These are phyloP conservation scores for Catostylus mosaicus DNA, from an alignment of 30 jellyfish, hydroid and myxozoan genomes.

Conservation along the genomic window DNA sequence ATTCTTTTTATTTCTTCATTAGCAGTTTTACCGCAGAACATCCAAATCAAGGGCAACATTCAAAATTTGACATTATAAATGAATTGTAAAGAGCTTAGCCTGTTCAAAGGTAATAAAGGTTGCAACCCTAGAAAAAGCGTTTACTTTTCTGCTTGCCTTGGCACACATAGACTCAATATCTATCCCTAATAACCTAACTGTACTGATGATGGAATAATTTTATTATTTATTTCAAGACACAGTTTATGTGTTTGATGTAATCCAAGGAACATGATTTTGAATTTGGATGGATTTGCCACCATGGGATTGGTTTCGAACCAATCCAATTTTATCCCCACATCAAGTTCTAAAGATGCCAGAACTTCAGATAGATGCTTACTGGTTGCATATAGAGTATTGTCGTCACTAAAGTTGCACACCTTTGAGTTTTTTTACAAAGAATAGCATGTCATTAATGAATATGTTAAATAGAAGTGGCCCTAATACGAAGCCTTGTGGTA, in stretches of 20 bases:
- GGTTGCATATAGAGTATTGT: conserved; percentile 23
- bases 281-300: conserved; percentile 36
- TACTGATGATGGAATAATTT: conserved; percentile 12
- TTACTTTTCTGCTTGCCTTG: neutral
- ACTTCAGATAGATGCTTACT: conserved; percentile 19
- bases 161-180: neutral
- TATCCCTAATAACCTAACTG: conserved; percentile 9
- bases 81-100: conserved; percentile 15
- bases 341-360: conserved; percentile 30
- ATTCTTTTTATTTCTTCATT: conserved; percentile 29
- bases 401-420: conserved; percentile 33
- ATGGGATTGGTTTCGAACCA: conserved; percentile 13
- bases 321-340: conserved; percentile 23
- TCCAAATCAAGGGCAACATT: conserved; percentile 14
- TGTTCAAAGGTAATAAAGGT: neutral
- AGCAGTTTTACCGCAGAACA: conserved; percentile 24
- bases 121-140: conserved; percentile 6
- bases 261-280: conserved; percentile 7
- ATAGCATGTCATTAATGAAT: conserved; percentile 18
- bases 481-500: neutral
- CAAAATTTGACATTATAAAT: neutral
- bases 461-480: conserved; percentile 23
- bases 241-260: neutral
- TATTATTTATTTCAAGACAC: conserved; percentile 7
- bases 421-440: conserved; percentile 1